Evolutionary conservation across 2,888 invertebrate genomes (phyloP).

Genomic region (Panopea generosa): DNA sequence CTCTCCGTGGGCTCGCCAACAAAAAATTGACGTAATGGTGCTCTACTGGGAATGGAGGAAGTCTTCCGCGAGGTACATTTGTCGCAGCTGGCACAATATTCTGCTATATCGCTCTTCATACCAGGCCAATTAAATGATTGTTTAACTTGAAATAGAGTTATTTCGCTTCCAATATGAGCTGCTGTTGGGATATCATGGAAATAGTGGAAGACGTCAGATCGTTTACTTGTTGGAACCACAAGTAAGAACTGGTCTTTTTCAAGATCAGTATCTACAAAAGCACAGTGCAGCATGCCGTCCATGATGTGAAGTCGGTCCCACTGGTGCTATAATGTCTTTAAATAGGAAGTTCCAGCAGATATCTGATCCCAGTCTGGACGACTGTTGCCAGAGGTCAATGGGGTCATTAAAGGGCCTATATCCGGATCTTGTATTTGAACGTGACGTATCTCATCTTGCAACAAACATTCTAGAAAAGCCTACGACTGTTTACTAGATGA

Average conservation of each 20-base stretch:
- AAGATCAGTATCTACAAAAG: conserved; percentile 19
- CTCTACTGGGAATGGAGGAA: conserved; percentile 17
- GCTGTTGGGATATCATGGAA: conserved; percentile 41
- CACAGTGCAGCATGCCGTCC: conserved; percentile 47
- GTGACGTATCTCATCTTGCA: conserved; percentile 3
- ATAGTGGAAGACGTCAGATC: conserved; percentile 28
- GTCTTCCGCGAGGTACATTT: conserved; percentile 19
- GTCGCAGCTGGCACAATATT: conserved; percentile 26
- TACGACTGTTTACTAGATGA: no score
- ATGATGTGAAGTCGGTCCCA: conserved; percentile 55
- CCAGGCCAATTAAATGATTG: conserved; percentile 43
- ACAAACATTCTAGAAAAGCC: conserved; percentile 7
- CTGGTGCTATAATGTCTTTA: conserved; percentile 55
- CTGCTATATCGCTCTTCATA: conserved; percentile 13
- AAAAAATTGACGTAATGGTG: conserved; percentile 26
- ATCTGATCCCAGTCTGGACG: conserved; percentile 36
- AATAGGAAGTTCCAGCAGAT: conserved; percentile 2
- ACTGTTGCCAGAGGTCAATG: background rate
- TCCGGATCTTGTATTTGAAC: conserved; percentile 24
- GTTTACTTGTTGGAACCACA: conserved; percentile 14
- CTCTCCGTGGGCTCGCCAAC: conserved; percentile 42
- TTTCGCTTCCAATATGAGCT: no score
- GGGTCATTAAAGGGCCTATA: conserved; percentile 10
- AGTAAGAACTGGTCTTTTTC: conserved; percentile 15
- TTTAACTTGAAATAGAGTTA: conserved; percentile 26